These are phyloP conservation scores for Chelmon rostratus DNA, from an alignment of 2,797 vertebrate species.

Conservation along the genomic window DNA sequence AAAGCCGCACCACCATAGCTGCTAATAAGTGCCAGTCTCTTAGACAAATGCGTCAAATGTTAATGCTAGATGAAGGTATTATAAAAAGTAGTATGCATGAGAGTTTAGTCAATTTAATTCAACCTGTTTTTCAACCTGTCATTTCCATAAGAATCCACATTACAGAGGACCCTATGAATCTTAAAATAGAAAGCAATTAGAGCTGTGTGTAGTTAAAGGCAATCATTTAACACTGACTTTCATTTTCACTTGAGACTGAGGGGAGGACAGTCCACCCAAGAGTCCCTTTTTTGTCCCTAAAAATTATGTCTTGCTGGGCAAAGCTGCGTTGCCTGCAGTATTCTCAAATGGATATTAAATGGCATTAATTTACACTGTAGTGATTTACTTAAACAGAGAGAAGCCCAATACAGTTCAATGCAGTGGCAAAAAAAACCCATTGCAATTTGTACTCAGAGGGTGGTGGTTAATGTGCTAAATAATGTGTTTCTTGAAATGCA, in stretches of 20 bases:
- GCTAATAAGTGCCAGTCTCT: not conserved
- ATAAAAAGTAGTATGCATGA: not conserved
- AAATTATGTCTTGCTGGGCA: slow-evolving; percentile 39
- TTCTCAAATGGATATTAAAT: slow-evolving; percentile 32
- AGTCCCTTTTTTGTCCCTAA: slow-evolving; percentile 28
- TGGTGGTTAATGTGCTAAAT: not conserved
- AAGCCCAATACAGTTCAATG: not conserved
- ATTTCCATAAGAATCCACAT: slow-evolving; percentile 36
- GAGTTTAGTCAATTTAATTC: too few species aligned
- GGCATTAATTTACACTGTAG: slow-evolving; percentile 36
- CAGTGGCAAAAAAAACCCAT: slow-evolving; percentile 9
- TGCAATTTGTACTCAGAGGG: not conserved
- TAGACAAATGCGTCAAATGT: not conserved
- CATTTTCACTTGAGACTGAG: slow-evolving; percentile 34
- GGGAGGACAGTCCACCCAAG: slow-evolving; percentile 1
- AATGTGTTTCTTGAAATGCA: slow-evolving; percentile 1
- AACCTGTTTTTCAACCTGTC: too few species aligned
- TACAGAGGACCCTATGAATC: not conserved
- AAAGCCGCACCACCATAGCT: not conserved
- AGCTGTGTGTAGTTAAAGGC: slow-evolving; percentile 48
- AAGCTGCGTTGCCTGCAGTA: not conserved
- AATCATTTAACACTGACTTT: slow-evolving; percentile 47
- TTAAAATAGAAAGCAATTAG: slow-evolving; percentile 58
- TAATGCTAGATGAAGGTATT: not conserved
- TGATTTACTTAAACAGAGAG: slow-evolving; percentile 30